Evolutionary conservation across 2,113 vertebrate genomes (phyloP).

Genomic region (Genyomyrus donnyi): DNA sequence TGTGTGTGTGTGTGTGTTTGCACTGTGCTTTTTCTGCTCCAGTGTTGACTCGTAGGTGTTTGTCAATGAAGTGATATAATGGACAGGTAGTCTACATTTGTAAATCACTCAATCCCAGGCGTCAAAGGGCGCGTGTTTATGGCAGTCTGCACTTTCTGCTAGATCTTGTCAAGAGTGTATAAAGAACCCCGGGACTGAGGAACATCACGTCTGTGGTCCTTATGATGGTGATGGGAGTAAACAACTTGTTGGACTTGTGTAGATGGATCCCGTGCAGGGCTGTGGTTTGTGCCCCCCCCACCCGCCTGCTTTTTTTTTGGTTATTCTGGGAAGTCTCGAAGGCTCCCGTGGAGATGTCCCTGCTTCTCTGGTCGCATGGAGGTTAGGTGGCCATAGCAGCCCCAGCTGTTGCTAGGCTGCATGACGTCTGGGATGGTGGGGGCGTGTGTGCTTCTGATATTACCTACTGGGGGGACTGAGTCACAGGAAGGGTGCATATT

Average conservation of each 20-base stretch:
- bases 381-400: constrained; percentile 3
- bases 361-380: neutral
- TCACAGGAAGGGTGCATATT: neutral
- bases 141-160: neutral
- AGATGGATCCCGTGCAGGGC: neutral
- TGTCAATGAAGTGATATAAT: neutral
- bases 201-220: neutral
- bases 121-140: neutral
- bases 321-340: neutral
- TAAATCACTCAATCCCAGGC: neutral
- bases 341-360: neutral
- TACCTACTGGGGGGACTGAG: neutral
- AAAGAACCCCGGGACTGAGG: neutral
- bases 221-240: neutral
- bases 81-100: neutral
- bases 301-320: neutral
- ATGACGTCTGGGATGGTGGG: constrained; percentile 13
- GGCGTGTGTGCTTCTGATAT: neutral
- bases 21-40: neutral
- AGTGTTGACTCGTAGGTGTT: neutral
- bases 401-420: constrained; percentile 21
- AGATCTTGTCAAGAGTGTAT: neutral
- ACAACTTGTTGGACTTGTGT: neutral
- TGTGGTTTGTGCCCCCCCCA: neutral
- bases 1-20: neutral